Evolutionary conservation across 2,113 vertebrate species (phyloP).

Genomic region (Cynopterus brachyotis): DNA sequence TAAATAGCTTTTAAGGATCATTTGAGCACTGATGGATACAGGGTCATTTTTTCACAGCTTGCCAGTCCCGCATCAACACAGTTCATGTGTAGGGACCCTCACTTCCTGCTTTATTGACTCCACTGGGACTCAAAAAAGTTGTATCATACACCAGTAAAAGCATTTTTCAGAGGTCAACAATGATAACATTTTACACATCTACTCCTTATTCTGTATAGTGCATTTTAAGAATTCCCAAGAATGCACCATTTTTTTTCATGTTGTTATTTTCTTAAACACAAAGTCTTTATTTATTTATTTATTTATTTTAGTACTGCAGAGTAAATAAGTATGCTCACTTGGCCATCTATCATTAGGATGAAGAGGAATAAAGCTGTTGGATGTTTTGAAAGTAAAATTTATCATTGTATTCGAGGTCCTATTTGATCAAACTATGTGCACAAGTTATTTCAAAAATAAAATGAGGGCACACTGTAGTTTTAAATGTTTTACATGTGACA

Average conservation of each 20-base stretch:
- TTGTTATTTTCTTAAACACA: slow-evolving; percentile 49
- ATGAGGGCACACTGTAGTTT: not conserved
- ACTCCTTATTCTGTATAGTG: not conserved
- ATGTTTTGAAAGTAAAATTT: slow-evolving; percentile 68
- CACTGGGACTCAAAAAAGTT: not conserved
- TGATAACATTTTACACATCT: not conserved
- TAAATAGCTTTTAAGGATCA: slow-evolving; percentile 65
- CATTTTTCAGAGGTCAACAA: slow-evolving; percentile 18
- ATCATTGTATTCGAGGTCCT: slow-evolving; percentile 30
- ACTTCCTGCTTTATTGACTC: not conserved
- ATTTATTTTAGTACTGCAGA: not conserved
- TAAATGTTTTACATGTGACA: not conserved
- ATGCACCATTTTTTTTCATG: slow-evolving; percentile 9
- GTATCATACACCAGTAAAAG: not conserved
- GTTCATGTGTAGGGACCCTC: not conserved
- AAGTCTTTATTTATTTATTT: slow-evolving; percentile 48
- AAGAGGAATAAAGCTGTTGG: slow-evolving; percentile 49
- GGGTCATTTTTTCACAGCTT: slow-evolving; percentile 43
- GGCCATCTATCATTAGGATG: slow-evolving; percentile 1
- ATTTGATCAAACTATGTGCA: slow-evolving; percentile 5
- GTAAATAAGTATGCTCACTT: slow-evolving; percentile 52
- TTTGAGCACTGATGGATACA: not conserved
- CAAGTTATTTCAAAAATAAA: slow-evolving; percentile 63
- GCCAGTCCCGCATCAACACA: not conserved
- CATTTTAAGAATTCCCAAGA: slow-evolving; percentile 50